A percentile compares a stretch with the other conserved stretches of the same genome.
These are phyloP conservation scores for Eufriesea mexicana DNA, from an alignment of 1,140 invertebrate species.

Conservation along the genomic window DNA sequence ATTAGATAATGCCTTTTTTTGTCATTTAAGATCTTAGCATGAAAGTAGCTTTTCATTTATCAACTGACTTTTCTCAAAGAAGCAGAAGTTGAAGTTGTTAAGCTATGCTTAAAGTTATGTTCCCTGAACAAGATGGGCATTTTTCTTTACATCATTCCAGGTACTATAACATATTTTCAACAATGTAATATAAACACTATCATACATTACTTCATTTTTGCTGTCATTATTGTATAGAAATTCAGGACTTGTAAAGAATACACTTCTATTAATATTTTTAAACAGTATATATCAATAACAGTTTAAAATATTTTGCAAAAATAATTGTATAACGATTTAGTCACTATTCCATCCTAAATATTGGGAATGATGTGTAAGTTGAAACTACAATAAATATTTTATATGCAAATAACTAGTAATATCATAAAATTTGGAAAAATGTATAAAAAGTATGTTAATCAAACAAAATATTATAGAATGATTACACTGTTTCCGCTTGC, in stretches of 20 bases:
- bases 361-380: not conserved
- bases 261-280: constrained; percentile 18
- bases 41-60: constrained; percentile 57
- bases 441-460: constrained; percentile 1
- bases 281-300: constrained; percentile 24
- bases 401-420: constrained; percentile 15
- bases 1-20: constrained; percentile 16
- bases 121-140: constrained; percentile 31
- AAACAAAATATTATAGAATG: constrained; percentile 25
- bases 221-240: constrained; percentile 9
- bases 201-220: constrained; percentile 1
- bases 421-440: constrained; percentile 2
- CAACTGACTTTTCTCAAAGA: constrained; percentile 30
- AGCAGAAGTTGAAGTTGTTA: constrained; percentile 13
- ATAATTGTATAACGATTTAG: constrained; percentile 24
- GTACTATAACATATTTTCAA: constrained; percentile 50
- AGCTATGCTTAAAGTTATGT: constrained; percentile 25
- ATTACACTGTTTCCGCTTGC: constrained; percentile 55
- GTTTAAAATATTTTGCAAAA: constrained; percentile 40
- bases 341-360: constrained; percentile 1
- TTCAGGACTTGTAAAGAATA: constrained; percentile 34
- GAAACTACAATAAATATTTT: constrained; percentile 7
- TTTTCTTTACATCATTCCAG: constrained; percentile 33
- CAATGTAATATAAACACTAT: constrained; percentile 45
- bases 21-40: constrained; percentile 22